Percentiles rank a stretch among this genome's conserved stretches.
Evolutionary conservation across 2,888 invertebrate species (phyloP).

Genomic region (Galeopsomyia nigrocyanea): DNA sequence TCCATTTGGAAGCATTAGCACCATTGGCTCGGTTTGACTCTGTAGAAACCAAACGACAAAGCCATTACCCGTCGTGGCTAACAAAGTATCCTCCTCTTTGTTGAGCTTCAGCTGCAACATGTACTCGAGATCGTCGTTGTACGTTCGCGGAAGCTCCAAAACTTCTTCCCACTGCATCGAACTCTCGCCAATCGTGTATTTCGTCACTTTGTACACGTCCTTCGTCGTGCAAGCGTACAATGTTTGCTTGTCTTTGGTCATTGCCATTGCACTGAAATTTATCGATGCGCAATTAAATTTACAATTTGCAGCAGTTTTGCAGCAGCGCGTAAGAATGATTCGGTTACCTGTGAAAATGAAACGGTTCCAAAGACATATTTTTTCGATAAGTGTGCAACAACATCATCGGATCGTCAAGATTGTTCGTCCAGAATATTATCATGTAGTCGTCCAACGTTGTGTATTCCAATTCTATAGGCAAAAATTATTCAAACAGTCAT

Average conservation of each 20-base stretch:
- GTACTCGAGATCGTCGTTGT: conserved; percentile 81
- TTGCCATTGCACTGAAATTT: conserved; percentile 74
- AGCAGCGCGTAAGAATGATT: too few species aligned
- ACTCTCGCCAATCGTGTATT: conserved; percentile 70
- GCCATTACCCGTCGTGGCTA: conserved; percentile 88
- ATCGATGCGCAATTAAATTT: conserved; percentile 11
- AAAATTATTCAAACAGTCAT: too few species aligned
- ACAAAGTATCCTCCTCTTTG: conserved; percentile 82
- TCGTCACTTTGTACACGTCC: conserved; percentile 72
- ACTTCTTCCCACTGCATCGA: conserved; percentile 75
- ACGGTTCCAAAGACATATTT: conserved; percentile 71
- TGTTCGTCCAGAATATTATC: conserved; percentile 86
- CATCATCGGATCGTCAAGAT: conserved; percentile 81
- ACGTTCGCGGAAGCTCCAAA: conserved; percentile 75
- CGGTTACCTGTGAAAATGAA: conserved; percentile 73
- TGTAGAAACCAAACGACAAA: conserved; percentile 87
- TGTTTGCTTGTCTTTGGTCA: conserved; percentile 76
- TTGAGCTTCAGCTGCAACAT: conserved; percentile 88
- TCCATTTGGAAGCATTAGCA: conserved; percentile 84
- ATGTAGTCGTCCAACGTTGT: conserved; percentile 78
- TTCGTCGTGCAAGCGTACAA: conserved; percentile 81
- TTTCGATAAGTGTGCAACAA: conserved; percentile 75
- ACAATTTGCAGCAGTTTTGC: conserved; percentile 3
- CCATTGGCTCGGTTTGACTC: conserved; percentile 72
- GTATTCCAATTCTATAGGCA: conserved; percentile 78